Base-by-base conservation (phyloP, 1,140 invertebrate species). In the Vanessa tameamea region DNA sequence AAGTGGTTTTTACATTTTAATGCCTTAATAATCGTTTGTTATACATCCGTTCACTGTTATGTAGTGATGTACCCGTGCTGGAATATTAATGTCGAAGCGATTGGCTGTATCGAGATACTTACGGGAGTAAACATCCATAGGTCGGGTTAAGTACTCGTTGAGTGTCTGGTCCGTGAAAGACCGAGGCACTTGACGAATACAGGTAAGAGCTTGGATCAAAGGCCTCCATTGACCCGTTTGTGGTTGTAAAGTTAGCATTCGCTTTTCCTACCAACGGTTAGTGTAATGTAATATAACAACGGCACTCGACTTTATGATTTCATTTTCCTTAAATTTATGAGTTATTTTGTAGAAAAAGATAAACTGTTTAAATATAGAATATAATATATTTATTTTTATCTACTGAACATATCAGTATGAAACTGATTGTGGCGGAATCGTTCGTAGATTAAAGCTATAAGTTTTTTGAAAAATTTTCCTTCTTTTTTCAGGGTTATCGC, bases 151-250 rank as follows among this genome's bases (percentile, higher is more conserved):
- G 85, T 82, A 74, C 75, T 66, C 55, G 59, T 77, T 77, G 85
- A 88, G 84, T 86, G 85, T 83, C 83, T 87, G 75, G 85, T 84
- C 82, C 83, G 48, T 84, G 82, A 85, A 86, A 87, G 82, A 85
- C 79, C 81, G 80, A 80, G 66, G 75, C 79, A 76, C 84, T 87
- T 75, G 75, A 80, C 76, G 79, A 79, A 81, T 84, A 83, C 84
- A 89, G 86, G 86, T 87, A 79, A 87, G 87, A 77, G 85, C 70
- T 72, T 81, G 80, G 86, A 87, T 90, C 88, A 90, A 90, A 91
- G 88, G 79, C 82, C 84, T 83, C 80, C 83, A 89, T 90, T 89
- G 89, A 91, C 87, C 88, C 83, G 80, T 84, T 90, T 89, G 82
- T 81, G 83, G 84, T 67, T 66, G 69, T 64, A 61, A 75, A 78